These are phyloP conservation scores for Drosophila fungiperda DNA, from an alignment of 2,888 invertebrate species.

Conservation along the genomic window DNA sequence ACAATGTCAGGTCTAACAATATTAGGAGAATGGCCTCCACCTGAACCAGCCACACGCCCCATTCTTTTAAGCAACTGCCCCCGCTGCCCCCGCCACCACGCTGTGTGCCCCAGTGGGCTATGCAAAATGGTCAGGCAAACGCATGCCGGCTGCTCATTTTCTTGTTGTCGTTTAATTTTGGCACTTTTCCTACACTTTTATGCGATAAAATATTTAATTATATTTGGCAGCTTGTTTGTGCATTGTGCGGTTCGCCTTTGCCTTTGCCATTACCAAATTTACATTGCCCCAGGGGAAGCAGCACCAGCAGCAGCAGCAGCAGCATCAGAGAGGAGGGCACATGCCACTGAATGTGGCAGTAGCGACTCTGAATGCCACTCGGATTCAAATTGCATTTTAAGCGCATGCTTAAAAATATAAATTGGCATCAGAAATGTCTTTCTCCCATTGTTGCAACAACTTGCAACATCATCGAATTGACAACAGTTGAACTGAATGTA, in stretches of 20 bases:
- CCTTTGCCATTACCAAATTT: constrained; percentile 54
- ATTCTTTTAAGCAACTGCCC: background rate
- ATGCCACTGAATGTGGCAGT: background rate
- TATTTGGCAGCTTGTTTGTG: constrained; percentile 77
- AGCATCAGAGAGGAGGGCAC: background rate
- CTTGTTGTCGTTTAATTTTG: constrained; percentile 77
- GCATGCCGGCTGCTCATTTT: constrained; percentile 76
- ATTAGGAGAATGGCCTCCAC: constrained; percentile 65
- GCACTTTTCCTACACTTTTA: constrained; percentile 73
- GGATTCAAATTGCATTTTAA: constrained; percentile 50
- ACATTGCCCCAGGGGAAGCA: constrained; percentile 54
- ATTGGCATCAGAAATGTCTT: background rate
- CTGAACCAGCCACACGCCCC: constrained; percentile 42
- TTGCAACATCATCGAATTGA: background rate
- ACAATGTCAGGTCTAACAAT: constrained; percentile 76
- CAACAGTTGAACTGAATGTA: background rate
- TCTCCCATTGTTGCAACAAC: background rate
- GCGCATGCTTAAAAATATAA: constrained; percentile 27
- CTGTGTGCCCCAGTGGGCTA: constrained; percentile 5
- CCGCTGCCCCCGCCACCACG: background rate
- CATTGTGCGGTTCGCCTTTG: constrained; percentile 65
- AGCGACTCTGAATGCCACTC: background rate
- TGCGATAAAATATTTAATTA: constrained; percentile 82
- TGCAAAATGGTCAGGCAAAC: constrained; percentile 55
- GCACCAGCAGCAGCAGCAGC: background rate